Conservation (phyloP, 2,113 vertebrate genomes). For the Synodontis membranacea region DNA sequence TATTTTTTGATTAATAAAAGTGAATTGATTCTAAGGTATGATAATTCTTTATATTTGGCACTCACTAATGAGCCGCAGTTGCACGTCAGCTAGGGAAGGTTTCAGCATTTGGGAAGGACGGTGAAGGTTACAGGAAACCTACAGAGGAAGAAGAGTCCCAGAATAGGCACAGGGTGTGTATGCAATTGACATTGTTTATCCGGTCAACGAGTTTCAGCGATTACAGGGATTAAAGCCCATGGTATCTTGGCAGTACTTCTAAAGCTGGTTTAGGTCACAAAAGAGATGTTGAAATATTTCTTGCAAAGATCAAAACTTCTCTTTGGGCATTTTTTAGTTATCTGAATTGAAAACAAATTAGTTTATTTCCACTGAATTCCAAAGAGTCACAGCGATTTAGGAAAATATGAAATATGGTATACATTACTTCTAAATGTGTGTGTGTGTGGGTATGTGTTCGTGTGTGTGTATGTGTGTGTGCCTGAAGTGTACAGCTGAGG, state of each 20-base stretch:
- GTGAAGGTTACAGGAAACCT: constrained; percentile 18
- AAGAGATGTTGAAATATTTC: background rate
- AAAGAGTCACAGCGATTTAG: background rate
- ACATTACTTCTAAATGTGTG: background rate
- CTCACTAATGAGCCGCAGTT: background rate
- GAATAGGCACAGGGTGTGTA: constrained; percentile 28
- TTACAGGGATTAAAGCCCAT: constrained; percentile 3
- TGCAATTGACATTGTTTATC: constrained; percentile 20
- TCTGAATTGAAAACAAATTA: background rate
- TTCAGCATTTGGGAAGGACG: background rate
- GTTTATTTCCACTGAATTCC: background rate
- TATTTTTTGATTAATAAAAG: background rate
- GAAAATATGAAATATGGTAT: background rate
- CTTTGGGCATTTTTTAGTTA: background rate
- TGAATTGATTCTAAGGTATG: background rate
- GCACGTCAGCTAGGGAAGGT: background rate
- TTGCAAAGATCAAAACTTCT: background rate
- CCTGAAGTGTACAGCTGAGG: constrained; percentile 32
- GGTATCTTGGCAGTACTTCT: background rate
- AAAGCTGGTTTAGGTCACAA: background rate
- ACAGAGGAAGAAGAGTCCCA: constrained; percentile 10
- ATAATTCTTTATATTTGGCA: background rate
- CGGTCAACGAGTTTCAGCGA: constrained; percentile 15
- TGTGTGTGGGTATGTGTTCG: constrained; percentile 5
- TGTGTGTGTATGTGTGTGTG: constrained; percentile 15